A percentile compares a stretch with the other conserved stretches of the same genome.
phyloP scores from a whole-genome alignment of 2,113 vertebrate species.

The Alectura lathami region DNA sequence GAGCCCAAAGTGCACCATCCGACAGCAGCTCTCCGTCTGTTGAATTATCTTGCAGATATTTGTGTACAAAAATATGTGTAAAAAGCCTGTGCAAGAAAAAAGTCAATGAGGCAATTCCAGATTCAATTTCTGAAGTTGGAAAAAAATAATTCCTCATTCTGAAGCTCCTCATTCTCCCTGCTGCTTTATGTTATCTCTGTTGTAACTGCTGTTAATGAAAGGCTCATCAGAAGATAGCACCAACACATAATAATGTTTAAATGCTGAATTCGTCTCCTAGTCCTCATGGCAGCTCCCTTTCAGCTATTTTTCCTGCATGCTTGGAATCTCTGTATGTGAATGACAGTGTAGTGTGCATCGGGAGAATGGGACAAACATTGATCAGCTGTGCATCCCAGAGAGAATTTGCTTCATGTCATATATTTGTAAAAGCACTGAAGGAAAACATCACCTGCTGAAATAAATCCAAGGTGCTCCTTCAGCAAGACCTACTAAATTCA shows the following conservation, averaged over 20 bases:
- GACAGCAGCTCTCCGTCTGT: neutral
- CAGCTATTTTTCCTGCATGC: neutral
- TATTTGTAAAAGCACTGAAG: neutral
- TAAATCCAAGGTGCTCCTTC: neutral
- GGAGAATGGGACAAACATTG: neutral
- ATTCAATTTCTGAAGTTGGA: neutral
- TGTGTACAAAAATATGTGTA: neutral
- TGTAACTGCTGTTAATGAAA: constrained; percentile 60
- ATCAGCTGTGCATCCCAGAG: neutral
- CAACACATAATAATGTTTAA: constrained; percentile 28
- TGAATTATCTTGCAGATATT: neutral
- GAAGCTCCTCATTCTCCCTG: constrained; percentile 24
- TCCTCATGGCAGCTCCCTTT: neutral
- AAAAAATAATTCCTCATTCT: neutral
- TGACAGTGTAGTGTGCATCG: neutral
- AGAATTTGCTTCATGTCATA: neutral
- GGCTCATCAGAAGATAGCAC: constrained; percentile 29
- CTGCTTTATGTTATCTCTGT: constrained; percentile 38
- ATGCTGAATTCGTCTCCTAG: constrained; percentile 7
- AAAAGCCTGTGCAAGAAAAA: neutral
- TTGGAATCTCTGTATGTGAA: neutral
- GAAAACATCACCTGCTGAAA: neutral
- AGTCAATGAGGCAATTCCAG: neutral
- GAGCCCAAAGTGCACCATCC: neutral
- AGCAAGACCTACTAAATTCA: neutral